A percentile compares a stretch with the other conserved stretches of the same genome.
Evolutionary conservation across 2,797 vertebrate species (phyloP).

Genomic region (Sebastes diploproa): DNA sequence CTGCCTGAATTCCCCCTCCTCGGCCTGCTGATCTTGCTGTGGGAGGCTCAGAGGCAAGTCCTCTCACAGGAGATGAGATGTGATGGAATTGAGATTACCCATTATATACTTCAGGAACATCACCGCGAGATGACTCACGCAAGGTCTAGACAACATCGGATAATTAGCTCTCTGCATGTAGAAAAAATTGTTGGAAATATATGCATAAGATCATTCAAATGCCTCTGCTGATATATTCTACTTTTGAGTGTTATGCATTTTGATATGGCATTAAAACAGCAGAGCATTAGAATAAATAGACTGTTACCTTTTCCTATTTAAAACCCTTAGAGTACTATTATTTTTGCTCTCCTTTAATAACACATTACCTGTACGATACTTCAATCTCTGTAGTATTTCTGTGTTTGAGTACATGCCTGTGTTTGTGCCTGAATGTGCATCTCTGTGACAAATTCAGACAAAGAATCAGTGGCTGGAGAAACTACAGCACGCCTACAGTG

Average conservation of each 20-base stretch:
- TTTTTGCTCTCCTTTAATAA: neutral
- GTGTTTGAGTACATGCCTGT: neutral
- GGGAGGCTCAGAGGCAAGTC: slow-evolving; percentile 63
- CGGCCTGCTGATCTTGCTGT: slow-evolving; percentile 71
- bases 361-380: neutral
- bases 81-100: slow-evolving; percentile 61
- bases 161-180: slow-evolving; percentile 35
- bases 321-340: neutral
- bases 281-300: neutral
- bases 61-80: slow-evolving; percentile 54
- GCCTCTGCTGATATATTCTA: neutral
- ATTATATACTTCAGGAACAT: slow-evolving; percentile 65
- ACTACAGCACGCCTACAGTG: slow-evolving; percentile 9
- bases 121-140: slow-evolving; percentile 48
- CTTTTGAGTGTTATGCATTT: slow-evolving; percentile 6
- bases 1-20: slow-evolving; percentile 66
- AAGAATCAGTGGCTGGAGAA: slow-evolving; percentile 30
- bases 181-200: slow-evolving; percentile 11
- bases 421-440: neutral
- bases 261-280: neutral
- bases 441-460: slow-evolving; percentile 23
- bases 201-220: slow-evolving; percentile 15
- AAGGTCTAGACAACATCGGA: slow-evolving; percentile 53
- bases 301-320: neutral
- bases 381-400: neutral